A percentile compares a stretch with the other conserved stretches of the same genome.
Evolutionary conservation across 2,888 invertebrate genomes (phyloP).

Genomic region (Steromphala cineraria): DNA sequence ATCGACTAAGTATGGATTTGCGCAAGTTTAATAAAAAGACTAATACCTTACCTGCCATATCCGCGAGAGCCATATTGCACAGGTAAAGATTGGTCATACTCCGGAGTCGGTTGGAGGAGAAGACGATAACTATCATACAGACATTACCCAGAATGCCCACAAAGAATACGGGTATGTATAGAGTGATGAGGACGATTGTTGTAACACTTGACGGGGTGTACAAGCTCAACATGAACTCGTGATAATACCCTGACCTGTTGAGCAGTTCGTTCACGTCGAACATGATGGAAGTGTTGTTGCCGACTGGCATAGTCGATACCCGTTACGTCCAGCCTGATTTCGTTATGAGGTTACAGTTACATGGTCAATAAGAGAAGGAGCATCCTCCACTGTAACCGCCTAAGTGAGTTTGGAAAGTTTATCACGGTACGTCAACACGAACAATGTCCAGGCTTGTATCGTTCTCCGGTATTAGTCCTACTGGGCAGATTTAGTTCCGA

Average conservation of each 20-base stretch:
- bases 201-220: conserved; percentile 18
- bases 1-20: too few relatives aligned
- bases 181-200: conserved; percentile 38
- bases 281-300: conserved; percentile 5
- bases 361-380: too few relatives aligned
- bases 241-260: neutral
- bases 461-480: neutral
- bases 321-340: too few relatives aligned
- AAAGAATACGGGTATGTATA: conserved; percentile 49
- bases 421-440: too few relatives aligned
- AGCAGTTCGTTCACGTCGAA: neutral
- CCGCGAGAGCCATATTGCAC: conserved; percentile 53
- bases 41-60: conserved; percentile 44
- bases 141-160: conserved; percentile 51
- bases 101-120: conserved; percentile 39
- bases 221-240: conserved; percentile 10
- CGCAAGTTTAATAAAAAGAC: neutral
- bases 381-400: too few relatives aligned
- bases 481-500: neutral
- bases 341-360: too few relatives aligned
- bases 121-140: conserved; percentile 44
- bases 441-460: too few relatives aligned
- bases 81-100: conserved; percentile 53
- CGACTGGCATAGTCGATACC: neutral
- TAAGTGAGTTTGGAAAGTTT: too few relatives aligned